Conservation (phyloP, 2,797 vertebrate genomes). For the Gephyroberyx darwinii region DNA sequence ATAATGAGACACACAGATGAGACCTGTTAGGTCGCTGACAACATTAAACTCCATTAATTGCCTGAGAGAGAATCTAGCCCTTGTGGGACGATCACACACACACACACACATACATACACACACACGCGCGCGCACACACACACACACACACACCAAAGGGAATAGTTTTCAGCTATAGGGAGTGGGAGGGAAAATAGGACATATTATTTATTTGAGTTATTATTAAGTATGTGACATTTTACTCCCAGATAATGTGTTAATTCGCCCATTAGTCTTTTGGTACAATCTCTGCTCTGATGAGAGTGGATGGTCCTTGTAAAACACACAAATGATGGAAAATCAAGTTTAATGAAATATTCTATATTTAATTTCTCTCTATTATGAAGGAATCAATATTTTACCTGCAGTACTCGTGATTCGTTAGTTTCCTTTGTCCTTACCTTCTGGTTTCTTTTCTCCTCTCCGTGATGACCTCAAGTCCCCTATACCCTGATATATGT, state of each 20-base stretch:
- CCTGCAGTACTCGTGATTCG: neutral
- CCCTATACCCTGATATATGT: neutral
- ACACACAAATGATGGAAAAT: constrained; percentile 13
- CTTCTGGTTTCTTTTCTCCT: neutral
- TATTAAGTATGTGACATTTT: constrained; percentile 30
- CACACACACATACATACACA: constrained; percentile 31
- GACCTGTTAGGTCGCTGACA: constrained; percentile 70
- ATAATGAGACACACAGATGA: constrained; percentile 67
- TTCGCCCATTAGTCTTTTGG: constrained; percentile 34
- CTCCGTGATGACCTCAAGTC: neutral
- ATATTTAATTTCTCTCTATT: constrained; percentile 2
- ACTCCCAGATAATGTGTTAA: constrained; percentile 33
- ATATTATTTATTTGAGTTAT: constrained; percentile 27
- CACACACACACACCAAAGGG: neutral
- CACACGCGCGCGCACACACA: constrained; percentile 17
- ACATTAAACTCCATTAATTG: constrained; percentile 76
- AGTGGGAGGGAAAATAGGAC: constrained; percentile 22
- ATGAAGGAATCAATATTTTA: constrained; percentile 3
- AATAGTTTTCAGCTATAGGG: constrained; percentile 12
- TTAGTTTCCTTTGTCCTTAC: neutral
- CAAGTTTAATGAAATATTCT: constrained; percentile 17
- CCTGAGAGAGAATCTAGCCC: constrained; percentile 62
- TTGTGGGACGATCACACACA: constrained; percentile 43
- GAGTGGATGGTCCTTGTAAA: too few relatives aligned
- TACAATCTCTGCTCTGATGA: constrained; percentile 3